phyloP scores from a whole-genome alignment of 2,113 vertebrate genomes.

The Oophaga pumilio region DNA sequence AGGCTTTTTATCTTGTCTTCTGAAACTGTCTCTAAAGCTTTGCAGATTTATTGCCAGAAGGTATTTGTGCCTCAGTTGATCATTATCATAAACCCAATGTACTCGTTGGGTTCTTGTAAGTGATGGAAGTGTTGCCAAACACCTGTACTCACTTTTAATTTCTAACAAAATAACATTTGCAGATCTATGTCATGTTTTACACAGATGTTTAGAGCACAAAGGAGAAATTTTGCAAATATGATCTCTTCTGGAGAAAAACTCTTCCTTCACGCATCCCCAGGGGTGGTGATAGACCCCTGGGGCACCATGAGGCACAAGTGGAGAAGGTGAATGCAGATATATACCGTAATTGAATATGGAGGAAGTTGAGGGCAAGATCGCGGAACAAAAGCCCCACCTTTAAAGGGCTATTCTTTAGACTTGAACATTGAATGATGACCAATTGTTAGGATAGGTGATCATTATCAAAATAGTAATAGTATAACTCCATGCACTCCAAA shows the following conservation, averaged over 20 bases:
- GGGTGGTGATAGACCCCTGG: background rate
- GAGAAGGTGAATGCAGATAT: background rate
- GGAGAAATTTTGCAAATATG: background rate
- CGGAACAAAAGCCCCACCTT: too few species aligned
- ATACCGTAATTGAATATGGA: background rate
- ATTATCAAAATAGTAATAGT: too few species aligned
- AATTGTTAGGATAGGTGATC: too few species aligned
- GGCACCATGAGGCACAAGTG: background rate
- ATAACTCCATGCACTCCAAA: too few species aligned
- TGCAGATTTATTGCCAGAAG: constrained; percentile 5
- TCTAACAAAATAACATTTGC: background rate
- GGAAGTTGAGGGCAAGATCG: too few species aligned
- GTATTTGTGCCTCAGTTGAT: background rate
- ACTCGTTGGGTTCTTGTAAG: background rate
- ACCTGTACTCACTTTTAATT: background rate
- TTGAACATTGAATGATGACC: too few species aligned
- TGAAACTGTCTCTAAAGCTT: background rate
- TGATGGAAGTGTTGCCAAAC: background rate
- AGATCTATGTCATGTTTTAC: background rate
- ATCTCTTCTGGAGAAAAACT: background rate
- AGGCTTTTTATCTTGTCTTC: background rate
- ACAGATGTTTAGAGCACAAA: background rate
- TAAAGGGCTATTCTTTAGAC: too few species aligned
- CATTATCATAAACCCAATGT: background rate
- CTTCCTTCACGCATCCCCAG: background rate